These are phyloP conservation scores for Alitta virens DNA, from an alignment of 2,888 invertebrate species.

Conservation along the genomic window DNA sequence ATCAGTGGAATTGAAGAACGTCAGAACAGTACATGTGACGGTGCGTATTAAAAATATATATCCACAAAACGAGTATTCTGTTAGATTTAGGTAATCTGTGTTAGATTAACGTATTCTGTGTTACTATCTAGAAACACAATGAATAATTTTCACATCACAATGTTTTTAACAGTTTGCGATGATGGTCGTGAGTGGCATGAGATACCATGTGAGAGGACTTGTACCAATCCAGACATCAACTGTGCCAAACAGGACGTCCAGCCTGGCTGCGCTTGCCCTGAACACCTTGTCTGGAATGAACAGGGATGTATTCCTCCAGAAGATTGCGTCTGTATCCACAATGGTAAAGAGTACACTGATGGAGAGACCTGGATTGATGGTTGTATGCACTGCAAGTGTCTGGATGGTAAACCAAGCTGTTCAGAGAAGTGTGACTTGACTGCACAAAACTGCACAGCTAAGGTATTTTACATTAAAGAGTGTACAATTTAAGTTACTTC, in stretches of 20 bases:
- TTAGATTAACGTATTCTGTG: too few species aligned
- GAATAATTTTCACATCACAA: too few species aligned
- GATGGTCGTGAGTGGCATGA: not conserved
- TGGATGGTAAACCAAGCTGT: not conserved
- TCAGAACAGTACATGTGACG: too few species aligned
- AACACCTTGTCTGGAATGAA: not conserved
- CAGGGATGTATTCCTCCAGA: not conserved
- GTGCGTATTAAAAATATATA: too few species aligned
- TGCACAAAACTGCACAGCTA: not conserved
- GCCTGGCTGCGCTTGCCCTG: slow-evolving; percentile 1
- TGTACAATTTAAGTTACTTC: too few species aligned
- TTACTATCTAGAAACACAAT: too few species aligned
- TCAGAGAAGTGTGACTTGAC: not conserved
- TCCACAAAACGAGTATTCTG: too few species aligned
- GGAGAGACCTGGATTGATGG: not conserved
- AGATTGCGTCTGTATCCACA: not conserved
- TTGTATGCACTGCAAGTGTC: not conserved
- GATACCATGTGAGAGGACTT: slow-evolving; percentile 1
- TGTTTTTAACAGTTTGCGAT: not conserved
- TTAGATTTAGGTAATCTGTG: too few species aligned
- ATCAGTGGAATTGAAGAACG: too few species aligned
- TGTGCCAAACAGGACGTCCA: not conserved
- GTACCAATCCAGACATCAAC: not conserved
- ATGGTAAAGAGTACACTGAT: not conserved
- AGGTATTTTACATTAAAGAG: not conserved